A percentile compares a stretch with the other conserved stretches of the same genome.
Evolutionary conservation across 1,140 invertebrate species (phyloP).

Genomic region (Ceratina japonica): DNA sequence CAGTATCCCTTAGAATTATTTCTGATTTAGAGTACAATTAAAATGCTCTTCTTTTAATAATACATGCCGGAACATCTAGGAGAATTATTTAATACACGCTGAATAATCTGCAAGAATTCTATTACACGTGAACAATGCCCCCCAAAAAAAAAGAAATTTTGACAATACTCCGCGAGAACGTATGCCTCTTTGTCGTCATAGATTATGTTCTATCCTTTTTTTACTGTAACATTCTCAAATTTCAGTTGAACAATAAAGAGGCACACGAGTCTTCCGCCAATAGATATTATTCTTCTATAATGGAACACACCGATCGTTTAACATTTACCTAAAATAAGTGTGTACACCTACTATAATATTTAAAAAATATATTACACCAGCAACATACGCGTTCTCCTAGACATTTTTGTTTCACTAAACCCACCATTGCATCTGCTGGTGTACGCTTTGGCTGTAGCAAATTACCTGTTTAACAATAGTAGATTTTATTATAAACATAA

Average conservation of each 20-base stretch:
- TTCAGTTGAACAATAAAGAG: background rate
- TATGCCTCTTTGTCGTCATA: background rate
- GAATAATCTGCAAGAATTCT: conserved; percentile 1
- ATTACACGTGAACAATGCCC: conserved; percentile 7
- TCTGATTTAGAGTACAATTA: conserved; percentile 57
- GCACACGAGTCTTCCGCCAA: no score
- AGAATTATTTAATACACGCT: conserved; percentile 43
- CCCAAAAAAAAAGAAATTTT: background rate
- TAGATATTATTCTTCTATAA: background rate
- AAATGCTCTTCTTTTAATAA: conserved; percentile 61
- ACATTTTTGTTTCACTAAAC: conserved; percentile 59
- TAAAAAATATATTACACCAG: conserved; percentile 42
- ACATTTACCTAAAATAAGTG: conserved; percentile 22
- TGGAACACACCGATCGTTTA: conserved; percentile 6
- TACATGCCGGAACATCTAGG: conserved; percentile 48
- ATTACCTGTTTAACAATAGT: conserved; percentile 66
- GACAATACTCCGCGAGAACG: background rate
- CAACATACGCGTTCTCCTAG: conserved; percentile 48
- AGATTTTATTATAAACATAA: background rate
- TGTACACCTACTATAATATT: background rate
- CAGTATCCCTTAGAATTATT: conserved; percentile 58
- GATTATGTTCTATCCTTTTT: background rate
- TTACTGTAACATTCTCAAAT: background rate
- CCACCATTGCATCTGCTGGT: conserved; percentile 71
- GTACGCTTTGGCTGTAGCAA: conserved; percentile 77